Evolutionary conservation across 2,797 vertebrate genomes (phyloP), one percentile per base, ranked within the genome.

Genomic region (Eupleurogrammus muticus): DNA sequence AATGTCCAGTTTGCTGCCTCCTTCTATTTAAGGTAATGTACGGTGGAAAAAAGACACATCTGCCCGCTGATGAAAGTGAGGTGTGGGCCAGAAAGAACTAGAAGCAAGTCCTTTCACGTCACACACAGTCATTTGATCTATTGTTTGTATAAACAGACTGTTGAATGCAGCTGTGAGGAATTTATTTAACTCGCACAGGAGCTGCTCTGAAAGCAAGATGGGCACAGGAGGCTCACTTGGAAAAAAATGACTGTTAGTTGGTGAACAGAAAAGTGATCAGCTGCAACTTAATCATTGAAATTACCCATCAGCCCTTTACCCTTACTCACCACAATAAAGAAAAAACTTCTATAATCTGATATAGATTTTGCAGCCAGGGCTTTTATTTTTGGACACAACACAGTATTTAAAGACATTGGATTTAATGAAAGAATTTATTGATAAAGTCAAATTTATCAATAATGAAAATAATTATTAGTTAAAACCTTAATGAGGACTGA

Each of bases 81-180:
- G 40, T 44, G 40, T 17, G 40, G 16, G 48, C 20, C 10, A 49
- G 48, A 49, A 49, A 23, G 21, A 49, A 21, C 16, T 21, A 35
- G 21, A 47, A 9, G 40, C 24, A 17, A 9, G 19, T 35, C 34
- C 17, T 24, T 24, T 23, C 34, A n/a, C 47, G 6, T 49, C 44
- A 35, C 6, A 36, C 12, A 1, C 17, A 35, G 2, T 9, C 17
- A 49, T 36, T 12, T 51, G 17, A 40, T 42, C 20, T 17, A 13
- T 11, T 61, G 50, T 55, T 70, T 62, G 47, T 49, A 40, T 38
- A 49, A 40, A 48, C 13, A 36, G 16, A 28, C 11, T 38, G 42
- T 32, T 35, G 24, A 16, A n/a, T 16, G 17, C 13, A 36, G 46
- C 32, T 16, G 32, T n/a, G 13, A 21, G 10, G 20, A 35, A 68